Conservation (phyloP, 2,888 invertebrate species). For the Halictus ligatus region DNA sequence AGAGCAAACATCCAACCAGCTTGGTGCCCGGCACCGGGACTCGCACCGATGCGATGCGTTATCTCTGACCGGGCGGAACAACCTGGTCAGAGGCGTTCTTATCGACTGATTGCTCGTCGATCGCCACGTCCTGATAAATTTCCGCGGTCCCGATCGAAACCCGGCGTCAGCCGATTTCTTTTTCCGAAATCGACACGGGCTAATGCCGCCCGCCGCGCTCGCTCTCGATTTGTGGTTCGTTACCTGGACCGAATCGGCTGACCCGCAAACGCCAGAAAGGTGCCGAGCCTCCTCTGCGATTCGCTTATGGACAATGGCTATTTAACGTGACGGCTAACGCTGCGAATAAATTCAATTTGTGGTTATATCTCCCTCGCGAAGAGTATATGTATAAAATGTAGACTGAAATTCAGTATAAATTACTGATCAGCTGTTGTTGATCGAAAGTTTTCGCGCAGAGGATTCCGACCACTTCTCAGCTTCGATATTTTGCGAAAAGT, state of each 20-base stretch:
- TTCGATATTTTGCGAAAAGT: not conserved
- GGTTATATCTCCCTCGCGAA: too few species aligned
- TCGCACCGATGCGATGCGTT: conserved; percentile 29
- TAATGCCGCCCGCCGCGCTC: not conserved
- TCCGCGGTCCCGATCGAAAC: not conserved
- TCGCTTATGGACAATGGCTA: not conserved
- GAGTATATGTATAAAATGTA: too few species aligned
- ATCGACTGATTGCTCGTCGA: conserved; percentile 50
- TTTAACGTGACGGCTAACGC: not conserved
- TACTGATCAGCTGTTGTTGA: not conserved
- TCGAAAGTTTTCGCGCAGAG: not conserved
- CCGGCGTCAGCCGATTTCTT: not conserved
- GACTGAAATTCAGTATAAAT: not conserved
- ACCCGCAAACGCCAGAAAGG: not conserved
- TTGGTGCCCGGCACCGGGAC: conserved; percentile 31
- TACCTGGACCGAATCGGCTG: not conserved
- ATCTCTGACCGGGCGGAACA: conserved; percentile 36
- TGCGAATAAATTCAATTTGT: not conserved
- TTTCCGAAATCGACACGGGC: not conserved
- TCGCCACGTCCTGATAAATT: conserved; percentile 2
- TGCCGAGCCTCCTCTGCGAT: not conserved
- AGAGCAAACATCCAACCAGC: conserved; percentile 50
- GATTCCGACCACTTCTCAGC: not conserved
- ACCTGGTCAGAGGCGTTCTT: conserved; percentile 33
- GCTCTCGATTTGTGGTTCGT: conserved; percentile 12